Evolutionary conservation across 2,888 invertebrate genomes (phyloP).

Genomic region (Heliconius sara): DNA sequence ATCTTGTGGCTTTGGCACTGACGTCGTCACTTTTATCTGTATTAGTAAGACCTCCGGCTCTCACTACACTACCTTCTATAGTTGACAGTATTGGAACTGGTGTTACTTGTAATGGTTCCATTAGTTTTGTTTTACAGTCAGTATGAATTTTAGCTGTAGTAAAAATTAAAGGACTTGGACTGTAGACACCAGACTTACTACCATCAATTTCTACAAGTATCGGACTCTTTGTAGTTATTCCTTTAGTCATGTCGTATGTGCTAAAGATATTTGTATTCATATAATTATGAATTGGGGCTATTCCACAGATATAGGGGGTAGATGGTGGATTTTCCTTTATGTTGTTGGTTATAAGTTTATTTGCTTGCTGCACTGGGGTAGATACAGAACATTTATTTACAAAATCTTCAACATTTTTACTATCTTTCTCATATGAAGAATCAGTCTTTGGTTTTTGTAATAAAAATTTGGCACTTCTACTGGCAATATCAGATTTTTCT

Average conservation of each 20-base stretch:
- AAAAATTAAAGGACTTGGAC: constrained; percentile 71
- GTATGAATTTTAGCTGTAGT: constrained; percentile 80
- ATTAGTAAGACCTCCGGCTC: constrained; percentile 48
- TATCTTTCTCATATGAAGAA: constrained; percentile 55
- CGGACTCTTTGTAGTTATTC: constrained; percentile 60
- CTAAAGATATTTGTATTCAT: constrained; percentile 71
- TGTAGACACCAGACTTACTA: constrained; percentile 59
- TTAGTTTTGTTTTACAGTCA: constrained; percentile 66
- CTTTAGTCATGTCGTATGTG: constrained; percentile 54
- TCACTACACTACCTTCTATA: constrained; percentile 63
- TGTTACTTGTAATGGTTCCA: constrained; percentile 73
- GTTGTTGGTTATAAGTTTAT: constrained; percentile 48
- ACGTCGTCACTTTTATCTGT: constrained; percentile 23
- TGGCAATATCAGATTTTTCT: constrained; percentile 59
- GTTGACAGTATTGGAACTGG: constrained; percentile 74
- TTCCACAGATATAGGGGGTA: constrained; percentile 51
- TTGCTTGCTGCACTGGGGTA: constrained; percentile 49
- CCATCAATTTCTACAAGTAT: constrained; percentile 70
- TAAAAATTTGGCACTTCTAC: constrained; percentile 74
- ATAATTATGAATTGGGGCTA: constrained; percentile 62
- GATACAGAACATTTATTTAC: constrained; percentile 44
- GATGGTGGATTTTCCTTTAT: constrained; percentile 53
- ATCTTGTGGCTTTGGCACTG: constrained; percentile 14
- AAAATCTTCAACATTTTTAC: constrained; percentile 40
- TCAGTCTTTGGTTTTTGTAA: constrained; percentile 75